phyloP scores from a whole-genome alignment of 2,113 vertebrate genomes.

The Catharus minimus region DNA sequence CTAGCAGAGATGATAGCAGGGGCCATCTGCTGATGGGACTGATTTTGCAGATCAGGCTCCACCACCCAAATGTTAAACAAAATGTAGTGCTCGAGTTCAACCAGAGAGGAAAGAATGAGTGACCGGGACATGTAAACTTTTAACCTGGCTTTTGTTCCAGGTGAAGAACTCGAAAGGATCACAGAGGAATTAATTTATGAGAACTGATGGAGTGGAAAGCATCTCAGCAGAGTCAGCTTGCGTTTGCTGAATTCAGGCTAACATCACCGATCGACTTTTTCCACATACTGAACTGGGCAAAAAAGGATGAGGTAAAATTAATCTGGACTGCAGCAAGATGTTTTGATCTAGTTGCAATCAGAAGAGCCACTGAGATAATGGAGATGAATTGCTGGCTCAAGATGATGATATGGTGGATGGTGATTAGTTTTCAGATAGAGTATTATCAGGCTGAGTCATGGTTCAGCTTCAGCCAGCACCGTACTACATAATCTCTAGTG shows the following conservation, averaged over 20 bases:
- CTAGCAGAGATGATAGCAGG: background rate
- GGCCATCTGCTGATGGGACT: background rate
- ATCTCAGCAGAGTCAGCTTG: background rate
- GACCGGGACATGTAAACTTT: conserved; percentile 31
- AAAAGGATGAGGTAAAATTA: conserved; percentile 49
- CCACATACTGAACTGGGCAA: conserved; percentile 9
- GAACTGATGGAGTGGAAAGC: conserved; percentile 51
- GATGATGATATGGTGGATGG: background rate
- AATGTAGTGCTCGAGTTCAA: background rate
- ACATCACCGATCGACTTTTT: background rate
- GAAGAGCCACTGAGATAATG: conserved; percentile 43
- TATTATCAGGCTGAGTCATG: conserved; percentile 29
- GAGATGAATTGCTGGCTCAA: conserved; percentile 51
- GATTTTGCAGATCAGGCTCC: background rate
- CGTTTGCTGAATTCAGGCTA: conserved; percentile 11
- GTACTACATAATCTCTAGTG: conserved; percentile 1
- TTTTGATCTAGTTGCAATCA: conserved; percentile 54
- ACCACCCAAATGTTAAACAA: background rate
- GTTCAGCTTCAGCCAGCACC: conserved; percentile 14
- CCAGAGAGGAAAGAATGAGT: background rate
- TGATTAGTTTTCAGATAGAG: conserved; percentile 48
- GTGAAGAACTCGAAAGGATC: conserved; percentile 48
- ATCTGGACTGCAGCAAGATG: conserved; percentile 56
- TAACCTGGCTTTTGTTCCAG: conserved; percentile 52
- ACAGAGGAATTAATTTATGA: conserved; percentile 51